Evolutionary conservation across 1,140 invertebrate genomes (phyloP).

Genomic region (Hirudo medicinalis): DNA sequence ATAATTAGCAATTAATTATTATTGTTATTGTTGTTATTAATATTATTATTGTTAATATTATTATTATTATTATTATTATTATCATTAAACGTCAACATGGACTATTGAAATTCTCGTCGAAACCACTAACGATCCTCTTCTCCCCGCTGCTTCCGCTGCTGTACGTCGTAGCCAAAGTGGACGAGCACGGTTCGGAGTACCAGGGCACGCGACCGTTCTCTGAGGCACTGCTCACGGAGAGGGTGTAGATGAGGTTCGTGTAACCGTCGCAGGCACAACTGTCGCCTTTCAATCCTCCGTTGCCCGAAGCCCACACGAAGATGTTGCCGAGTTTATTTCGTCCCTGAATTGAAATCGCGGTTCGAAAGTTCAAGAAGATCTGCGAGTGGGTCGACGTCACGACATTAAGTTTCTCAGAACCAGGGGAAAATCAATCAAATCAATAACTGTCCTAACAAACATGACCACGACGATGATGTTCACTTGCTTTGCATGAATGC

Average conservation of each 20-base stretch:
- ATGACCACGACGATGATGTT: too few species aligned
- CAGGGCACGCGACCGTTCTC: conserved; percentile 64
- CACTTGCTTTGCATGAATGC: too few species aligned
- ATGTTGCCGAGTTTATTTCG: conserved; percentile 67
- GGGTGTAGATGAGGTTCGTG: conserved; percentile 67
- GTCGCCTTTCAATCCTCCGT: conserved; percentile 67
- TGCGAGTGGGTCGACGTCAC: too few species aligned
- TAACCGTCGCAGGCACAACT: conserved; percentile 85
- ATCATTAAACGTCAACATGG: too few species aligned
- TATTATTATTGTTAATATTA: too few species aligned
- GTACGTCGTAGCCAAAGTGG: conserved; percentile 85
- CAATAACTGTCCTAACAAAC: too few species aligned
- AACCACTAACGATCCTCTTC: conserved; percentile 48
- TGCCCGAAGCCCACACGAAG: conserved; percentile 83
- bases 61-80: too few species aligned
- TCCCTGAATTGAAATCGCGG: conserved; percentile 47
- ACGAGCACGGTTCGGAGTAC: conserved; percentile 35
- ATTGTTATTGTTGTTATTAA: too few species aligned
- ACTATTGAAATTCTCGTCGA: too few species aligned
- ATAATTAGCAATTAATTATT: too few species aligned
- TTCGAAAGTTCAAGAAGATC: neutral
- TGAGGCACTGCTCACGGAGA: conserved; percentile 58
- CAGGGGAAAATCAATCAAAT: too few species aligned
- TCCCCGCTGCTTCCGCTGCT: conserved; percentile 57
- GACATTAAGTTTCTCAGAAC: too few species aligned